Conservation (phyloP, 1,140 invertebrate species). For the Lordiphosa stackelbergi region DNA sequence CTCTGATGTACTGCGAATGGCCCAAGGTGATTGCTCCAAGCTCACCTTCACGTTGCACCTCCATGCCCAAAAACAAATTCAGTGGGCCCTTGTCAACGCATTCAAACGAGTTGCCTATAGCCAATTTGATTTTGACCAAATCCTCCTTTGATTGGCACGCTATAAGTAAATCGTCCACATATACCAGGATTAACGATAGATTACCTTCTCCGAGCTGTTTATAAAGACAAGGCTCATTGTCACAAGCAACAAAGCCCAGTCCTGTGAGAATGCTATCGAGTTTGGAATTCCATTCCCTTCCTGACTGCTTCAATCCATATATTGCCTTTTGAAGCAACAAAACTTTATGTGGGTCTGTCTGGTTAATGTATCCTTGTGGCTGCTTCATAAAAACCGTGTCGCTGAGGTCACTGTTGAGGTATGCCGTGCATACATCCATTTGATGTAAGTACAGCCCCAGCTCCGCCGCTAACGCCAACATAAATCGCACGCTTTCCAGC, state of each 20-base stretch:
- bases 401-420: not conserved
- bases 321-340: constrained; percentile 10
- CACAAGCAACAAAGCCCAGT: not conserved
- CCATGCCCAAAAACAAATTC: not conserved
- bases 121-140: not conserved
- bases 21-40: not conserved
- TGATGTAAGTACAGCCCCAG: too few species aligned
- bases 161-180: too few species aligned
- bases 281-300: constrained; percentile 11
- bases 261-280: not conserved
- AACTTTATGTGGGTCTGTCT: not conserved
- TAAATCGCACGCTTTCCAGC: too few species aligned
- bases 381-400: too few species aligned
- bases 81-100: not conserved
- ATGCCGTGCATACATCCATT: constrained; percentile 11
- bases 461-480: too few species aligned
- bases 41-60: not conserved
- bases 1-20: not conserved
- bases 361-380: too few species aligned
- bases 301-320: constrained; percentile 8
- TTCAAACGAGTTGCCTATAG: not conserved
- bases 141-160: not conserved
- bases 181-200: too few species aligned
- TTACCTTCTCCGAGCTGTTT: too few species aligned
- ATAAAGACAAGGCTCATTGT: not conserved